These are phyloP conservation scores for Cremastobaeus sp. DNA, from an alignment of 2,888 invertebrate species.

Conservation along the genomic window DNA sequence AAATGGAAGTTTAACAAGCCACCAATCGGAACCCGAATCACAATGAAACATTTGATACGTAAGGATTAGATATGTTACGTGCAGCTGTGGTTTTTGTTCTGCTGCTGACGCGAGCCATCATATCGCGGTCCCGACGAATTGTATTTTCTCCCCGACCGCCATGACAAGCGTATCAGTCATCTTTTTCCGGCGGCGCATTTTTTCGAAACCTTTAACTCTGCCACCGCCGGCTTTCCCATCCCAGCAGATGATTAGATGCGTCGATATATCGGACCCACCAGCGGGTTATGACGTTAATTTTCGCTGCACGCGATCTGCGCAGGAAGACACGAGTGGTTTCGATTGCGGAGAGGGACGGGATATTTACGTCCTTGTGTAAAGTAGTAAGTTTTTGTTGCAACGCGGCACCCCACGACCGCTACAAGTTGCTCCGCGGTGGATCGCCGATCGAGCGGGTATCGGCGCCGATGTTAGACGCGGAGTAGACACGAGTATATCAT, in stretches of 20 bases:
- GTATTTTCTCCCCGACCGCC: slow-evolving; percentile 36
- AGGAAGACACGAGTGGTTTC: slow-evolving; percentile 29
- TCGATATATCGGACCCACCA: slow-evolving; percentile 25
- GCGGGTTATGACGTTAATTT: slow-evolving; percentile 42
- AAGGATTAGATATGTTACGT: slow-evolving; percentile 55
- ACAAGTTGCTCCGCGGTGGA: slow-evolving; percentile 42
- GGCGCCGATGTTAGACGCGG: slow-evolving; percentile 56
- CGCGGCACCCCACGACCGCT: slow-evolving; percentile 50
- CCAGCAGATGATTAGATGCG: slow-evolving; percentile 42
- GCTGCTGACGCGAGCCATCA: slow-evolving; percentile 51
- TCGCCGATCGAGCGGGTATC: slow-evolving; percentile 37
- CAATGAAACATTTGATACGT: slow-evolving; percentile 55
- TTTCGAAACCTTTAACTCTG: slow-evolving; percentile 15
- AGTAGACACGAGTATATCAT: slow-evolving; percentile 58
- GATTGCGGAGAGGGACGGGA: slow-evolving; percentile 12
- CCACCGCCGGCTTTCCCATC: slow-evolving; percentile 31
- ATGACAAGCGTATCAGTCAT: slow-evolving; percentile 54
- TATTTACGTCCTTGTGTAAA: slow-evolving; percentile 48
- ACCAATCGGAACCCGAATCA: slow-evolving; percentile 36
- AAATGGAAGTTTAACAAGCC: slow-evolving; percentile 26
- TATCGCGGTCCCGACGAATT: slow-evolving; percentile 47
- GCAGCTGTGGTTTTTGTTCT: slow-evolving; percentile 60
- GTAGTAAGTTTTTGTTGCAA: slow-evolving; percentile 48
- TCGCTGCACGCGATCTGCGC: slow-evolving; percentile 39
- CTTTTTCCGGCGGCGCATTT: slow-evolving; percentile 34